Percentiles rank a stretch among this genome's conserved stretches.
These are phyloP conservation scores for Labeo calbasu DNA, from an alignment of 2,797 vertebrate species.

Conservation along the genomic window DNA sequence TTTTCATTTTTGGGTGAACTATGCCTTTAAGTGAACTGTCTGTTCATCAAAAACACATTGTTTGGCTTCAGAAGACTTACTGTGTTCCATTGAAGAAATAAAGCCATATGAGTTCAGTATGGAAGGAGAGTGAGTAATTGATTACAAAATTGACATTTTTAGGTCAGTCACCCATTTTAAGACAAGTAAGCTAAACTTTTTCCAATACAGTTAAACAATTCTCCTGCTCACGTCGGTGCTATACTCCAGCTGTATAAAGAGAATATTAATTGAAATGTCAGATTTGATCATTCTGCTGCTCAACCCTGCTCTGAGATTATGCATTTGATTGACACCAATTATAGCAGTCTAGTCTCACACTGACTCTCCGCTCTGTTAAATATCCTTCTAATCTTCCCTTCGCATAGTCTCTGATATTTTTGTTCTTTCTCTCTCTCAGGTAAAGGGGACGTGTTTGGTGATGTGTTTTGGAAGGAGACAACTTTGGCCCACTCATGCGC, in stretches of 20 bases:
- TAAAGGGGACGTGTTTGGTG: slow-evolving; percentile 96
- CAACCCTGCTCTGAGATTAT: background rate
- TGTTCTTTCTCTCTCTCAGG: slow-evolving; percentile 72
- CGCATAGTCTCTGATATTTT: background rate
- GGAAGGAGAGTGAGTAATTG: slow-evolving; percentile 5
- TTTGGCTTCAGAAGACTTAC: background rate
- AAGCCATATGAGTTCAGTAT: background rate
- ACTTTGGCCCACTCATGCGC: slow-evolving; percentile 91
- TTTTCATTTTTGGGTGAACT: background rate
- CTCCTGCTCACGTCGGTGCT: background rate
- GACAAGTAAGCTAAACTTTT: background rate
- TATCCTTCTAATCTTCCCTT: background rate
- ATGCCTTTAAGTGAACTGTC: background rate
- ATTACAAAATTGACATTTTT: background rate
- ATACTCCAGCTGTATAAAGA: background rate
- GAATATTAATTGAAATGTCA: slow-evolving; percentile 24
- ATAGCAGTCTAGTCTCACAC: background rate
- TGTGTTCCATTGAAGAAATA: background rate
- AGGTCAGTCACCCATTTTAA: background rate
- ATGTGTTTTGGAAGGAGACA: slow-evolving; percentile 97
- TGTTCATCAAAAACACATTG: background rate
- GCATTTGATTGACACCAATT: slow-evolving; percentile 3
- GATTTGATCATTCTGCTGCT: slow-evolving; percentile 28
- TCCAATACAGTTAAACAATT: background rate
- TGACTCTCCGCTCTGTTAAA: slow-evolving; percentile 7